Evolutionary conservation across 92 coral and sea anemone species (phyloP), one percentile per base, ranked within the genome.

Genomic region (Bergia puertoricense): DNA sequence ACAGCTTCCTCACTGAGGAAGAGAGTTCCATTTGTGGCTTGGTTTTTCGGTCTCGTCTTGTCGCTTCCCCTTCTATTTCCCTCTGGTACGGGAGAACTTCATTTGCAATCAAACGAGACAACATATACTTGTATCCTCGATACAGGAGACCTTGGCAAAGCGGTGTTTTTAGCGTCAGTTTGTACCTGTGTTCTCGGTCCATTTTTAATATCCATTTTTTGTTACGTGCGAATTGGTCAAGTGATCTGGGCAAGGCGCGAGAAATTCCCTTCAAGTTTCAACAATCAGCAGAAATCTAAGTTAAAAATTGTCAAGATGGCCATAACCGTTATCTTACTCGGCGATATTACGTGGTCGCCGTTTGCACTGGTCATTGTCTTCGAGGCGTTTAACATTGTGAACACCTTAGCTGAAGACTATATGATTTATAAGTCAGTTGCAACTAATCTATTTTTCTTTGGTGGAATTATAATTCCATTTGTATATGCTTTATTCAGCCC

Each of bases 401-500:
- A 38, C 8, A 11, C 1, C 23, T 80, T 56, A 1, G 5, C 38
- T 15, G 69, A 23, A 14, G 57, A 15, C 1, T 5, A 39, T 40
- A 9, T 2, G 22, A 36, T 81, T 81, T 81, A 15, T 3, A 59
- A 38, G 46, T 38, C 50, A 15, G 8, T 41, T 62, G 54, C 74
- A 54, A 48, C 42, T 9, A 82, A 39, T 43, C 39, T 81, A 22
- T 13, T 81, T 38, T 81, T 81, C 44, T 23, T 81, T 11, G 86
- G 76, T 16, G 86, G 86, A 0, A 13, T 41, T 43, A 40, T 66
- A 42, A 20, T 81, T 20, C 86, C 86, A 40, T 65, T 65, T 81
- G 86, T 81, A 42, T 81, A 81, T 42, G 86, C 86, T 23, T 39
- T 43, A 10, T 81, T 81, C 39, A 81, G 86, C 9, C 75, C 86